Evolutionary conservation across 2,888 invertebrate species (phyloP).

Genomic region (Acheta domesticus): DNA sequence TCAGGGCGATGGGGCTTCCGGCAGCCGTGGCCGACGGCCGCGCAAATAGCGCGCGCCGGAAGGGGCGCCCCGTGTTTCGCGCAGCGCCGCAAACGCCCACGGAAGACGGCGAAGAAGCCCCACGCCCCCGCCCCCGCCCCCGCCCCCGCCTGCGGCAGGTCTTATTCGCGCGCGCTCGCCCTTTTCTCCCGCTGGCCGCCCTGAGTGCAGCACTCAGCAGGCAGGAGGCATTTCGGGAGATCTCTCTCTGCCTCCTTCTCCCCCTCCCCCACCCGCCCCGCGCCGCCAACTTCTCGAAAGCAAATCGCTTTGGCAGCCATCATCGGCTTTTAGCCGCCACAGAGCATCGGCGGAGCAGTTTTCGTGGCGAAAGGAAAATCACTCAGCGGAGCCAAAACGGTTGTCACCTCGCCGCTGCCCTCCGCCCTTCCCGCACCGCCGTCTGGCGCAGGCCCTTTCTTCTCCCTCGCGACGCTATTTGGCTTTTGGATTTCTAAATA

Average conservation of each 20-base stretch:
- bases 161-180: neutral
- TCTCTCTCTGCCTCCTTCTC: neutral
- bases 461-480: conserved; percentile 21
- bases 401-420: conserved; percentile 26
- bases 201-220: conserved; percentile 2
- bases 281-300: neutral
- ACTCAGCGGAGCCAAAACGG: conserved; percentile 32
- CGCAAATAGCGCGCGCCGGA: no score
- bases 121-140: neutral
- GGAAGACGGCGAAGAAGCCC: neutral
- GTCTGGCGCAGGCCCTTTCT: neutral
- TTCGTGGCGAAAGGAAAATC: conserved; percentile 26
- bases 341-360: neutral
- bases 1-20: no score
- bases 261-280: neutral
- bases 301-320: conserved; percentile 18
- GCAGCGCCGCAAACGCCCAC: no score
- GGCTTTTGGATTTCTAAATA: conserved; percentile 32
- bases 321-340: conserved; percentile 7
- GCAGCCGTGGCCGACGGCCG: no score
- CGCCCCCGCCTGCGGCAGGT: neutral
- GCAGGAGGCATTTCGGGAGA: neutral
- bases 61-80: no score
- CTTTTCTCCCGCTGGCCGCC: neutral
- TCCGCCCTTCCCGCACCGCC: conserved; percentile 28